Conservation (phyloP, 2,797 vertebrate genomes). For the Pempheris klunzingeri region DNA sequence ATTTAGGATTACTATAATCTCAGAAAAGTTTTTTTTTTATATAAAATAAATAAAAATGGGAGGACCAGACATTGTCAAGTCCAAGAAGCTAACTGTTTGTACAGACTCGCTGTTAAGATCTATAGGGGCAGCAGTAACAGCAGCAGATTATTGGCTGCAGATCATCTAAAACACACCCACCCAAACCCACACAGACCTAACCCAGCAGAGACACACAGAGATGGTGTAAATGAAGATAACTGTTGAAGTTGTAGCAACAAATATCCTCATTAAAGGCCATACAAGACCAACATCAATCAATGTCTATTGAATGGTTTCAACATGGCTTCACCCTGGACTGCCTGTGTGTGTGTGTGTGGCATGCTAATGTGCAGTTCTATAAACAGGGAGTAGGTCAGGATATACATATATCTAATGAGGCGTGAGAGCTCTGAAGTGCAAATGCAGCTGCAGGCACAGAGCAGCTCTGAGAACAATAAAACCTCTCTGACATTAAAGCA, state of each 20-base stretch:
- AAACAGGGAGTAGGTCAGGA: constrained; percentile 32
- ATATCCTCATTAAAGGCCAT: constrained; percentile 5
- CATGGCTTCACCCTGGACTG: not conserved
- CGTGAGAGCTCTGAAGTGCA: constrained; percentile 39
- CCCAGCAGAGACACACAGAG: not conserved
- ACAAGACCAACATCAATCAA: constrained; percentile 18
- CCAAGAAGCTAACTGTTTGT: not conserved
- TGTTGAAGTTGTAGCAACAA: not conserved
- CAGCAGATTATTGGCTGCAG: not conserved
- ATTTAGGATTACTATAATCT: too few species aligned
- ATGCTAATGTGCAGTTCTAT: constrained; percentile 9
- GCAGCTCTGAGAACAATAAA: constrained; percentile 32
- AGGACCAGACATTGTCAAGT: not conserved
- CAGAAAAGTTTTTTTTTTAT: too few species aligned
- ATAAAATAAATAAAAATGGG: not conserved
- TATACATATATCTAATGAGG: constrained; percentile 32
- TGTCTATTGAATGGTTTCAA: constrained; percentile 13
- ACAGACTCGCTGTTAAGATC: not conserved
- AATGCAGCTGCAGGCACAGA: constrained; percentile 33
- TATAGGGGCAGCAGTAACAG: not conserved
- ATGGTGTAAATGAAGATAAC: not conserved
- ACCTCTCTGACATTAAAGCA: constrained; percentile 16
- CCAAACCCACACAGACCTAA: not conserved
- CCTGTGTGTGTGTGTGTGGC: not conserved
- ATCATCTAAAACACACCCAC: not conserved